phyloP scores from a whole-genome alignment of 2,888 invertebrate species.

The Sinotaia quadrata region DNA sequence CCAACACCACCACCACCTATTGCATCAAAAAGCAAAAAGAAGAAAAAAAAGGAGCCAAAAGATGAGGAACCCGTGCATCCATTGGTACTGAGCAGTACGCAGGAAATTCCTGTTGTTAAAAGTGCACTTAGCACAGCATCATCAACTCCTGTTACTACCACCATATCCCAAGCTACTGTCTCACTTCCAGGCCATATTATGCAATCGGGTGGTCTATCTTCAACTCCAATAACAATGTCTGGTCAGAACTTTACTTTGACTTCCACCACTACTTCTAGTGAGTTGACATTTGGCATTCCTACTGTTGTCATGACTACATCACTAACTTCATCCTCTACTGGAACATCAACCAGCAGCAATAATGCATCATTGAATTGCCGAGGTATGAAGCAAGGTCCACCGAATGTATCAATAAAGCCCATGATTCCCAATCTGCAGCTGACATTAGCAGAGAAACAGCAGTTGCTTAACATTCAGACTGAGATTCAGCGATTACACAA shows the following conservation, averaged over 20 bases:
- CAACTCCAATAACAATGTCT: conserved; percentile 29
- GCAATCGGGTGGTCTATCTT: conserved; percentile 29
- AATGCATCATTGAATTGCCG: conserved; percentile 13
- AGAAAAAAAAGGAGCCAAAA: conserved; percentile 2
- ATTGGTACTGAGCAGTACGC: conserved; percentile 17
- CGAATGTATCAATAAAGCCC: conserved; percentile 41
- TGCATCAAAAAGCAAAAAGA: conserved; percentile 5
- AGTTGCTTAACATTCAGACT: conserved; percentile 76
- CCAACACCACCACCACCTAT: background rate
- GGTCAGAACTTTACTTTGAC: conserved; percentile 14
- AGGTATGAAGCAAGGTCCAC: conserved; percentile 25
- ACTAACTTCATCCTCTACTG: background rate
- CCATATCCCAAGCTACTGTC: conserved; percentile 50
- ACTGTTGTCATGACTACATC: background rate
- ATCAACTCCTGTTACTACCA: conserved; percentile 49
- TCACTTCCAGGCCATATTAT: conserved; percentile 29
- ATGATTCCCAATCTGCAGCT: conserved; percentile 44
- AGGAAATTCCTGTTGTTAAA: background rate
- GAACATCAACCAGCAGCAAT: background rate
- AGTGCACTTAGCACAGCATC: conserved; percentile 35
- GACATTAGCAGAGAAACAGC: conserved; percentile 45
- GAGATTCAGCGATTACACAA: conserved; percentile 80
- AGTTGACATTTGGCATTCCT: no score
- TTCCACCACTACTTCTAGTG: background rate
- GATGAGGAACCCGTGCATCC: conserved; percentile 5